Evolutionary conservation across 2,888 invertebrate species (phyloP), one percentile per base, ranked within the genome.

Genomic region (Slavum lentiscoides): DNA sequence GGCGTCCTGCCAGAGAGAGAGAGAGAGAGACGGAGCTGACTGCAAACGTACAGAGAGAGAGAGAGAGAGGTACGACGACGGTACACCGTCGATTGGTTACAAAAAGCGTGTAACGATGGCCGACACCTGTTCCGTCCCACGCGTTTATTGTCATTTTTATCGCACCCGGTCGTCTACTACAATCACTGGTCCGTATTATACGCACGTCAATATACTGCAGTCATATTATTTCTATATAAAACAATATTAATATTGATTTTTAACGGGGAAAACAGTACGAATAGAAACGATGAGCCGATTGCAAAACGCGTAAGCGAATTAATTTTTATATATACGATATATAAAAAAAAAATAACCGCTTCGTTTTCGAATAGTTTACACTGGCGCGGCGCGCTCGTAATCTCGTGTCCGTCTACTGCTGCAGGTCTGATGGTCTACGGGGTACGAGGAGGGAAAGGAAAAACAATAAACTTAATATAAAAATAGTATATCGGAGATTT

Each of bases 71-170:
- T 30, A 30, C 30, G 30, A 30, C 30, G 30, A 15, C 21, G 64
- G 70, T 77, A 53, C 64, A 55, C 43, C 43, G 80, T 39, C 64
- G 80, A 80, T 80, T 80, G 80, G 80, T 80, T 72, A 80, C 80
- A 72, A 70, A 66, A 72, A 1, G 30, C 80, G 64, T 70, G 72
- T 72, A 58, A 80, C 64, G 58, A 80, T 80, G 80, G 80, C 80
- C 80, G 80, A 64, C 80, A 80, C 80, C 72, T 80, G 80, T 80
- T 72, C 72, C 75, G 43, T 43, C 75, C 66, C 74, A 74, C 21
- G 49, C 9, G 11, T 21, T 21, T 23, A 11, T 64, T 64, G 30
- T 49, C 49, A 62, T 58, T n/a, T n/a, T 58, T n/a, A 21, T n/a
- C n/a, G 59, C 21, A 8, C 19, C 5, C 19, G 58, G 6, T n/a